Evolutionary conservation across 2,797 vertebrate genomes (phyloP).

Genomic region (Tenualosa ilisha): DNA sequence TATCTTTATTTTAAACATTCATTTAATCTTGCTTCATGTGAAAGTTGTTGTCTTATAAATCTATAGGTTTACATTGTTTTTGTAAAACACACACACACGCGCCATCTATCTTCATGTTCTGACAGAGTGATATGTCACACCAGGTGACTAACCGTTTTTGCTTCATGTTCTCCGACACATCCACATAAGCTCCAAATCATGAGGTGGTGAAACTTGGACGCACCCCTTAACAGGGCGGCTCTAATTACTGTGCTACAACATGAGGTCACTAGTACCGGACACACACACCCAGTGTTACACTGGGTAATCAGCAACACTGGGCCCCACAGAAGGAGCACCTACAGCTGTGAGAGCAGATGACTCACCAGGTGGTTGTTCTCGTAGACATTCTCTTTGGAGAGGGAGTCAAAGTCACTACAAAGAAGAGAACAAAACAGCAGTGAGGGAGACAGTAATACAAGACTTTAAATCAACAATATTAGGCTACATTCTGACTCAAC

Average conservation of each 20-base stretch:
- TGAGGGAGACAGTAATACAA: not conserved
- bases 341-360: conserved; percentile 33
- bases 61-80: not conserved
- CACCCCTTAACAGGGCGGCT: not conserved
- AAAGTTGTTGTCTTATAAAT: not conserved
- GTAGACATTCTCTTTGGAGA: conserved; percentile 94
- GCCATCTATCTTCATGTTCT: not conserved
- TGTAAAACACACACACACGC: not conserved
- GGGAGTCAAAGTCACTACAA: conserved; percentile 88
- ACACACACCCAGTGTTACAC: not conserved
- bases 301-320: conserved; percentile 12
- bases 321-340: not conserved
- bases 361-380: conserved; percentile 97
- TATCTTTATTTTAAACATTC: not conserved
- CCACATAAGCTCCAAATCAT: not conserved
- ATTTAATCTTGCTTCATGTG: not conserved
- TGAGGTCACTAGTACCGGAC: not conserved
- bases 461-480: not conserved
- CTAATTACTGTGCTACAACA: not conserved
- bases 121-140: not conserved
- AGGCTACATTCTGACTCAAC: not conserved
- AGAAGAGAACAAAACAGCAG: not conserved
- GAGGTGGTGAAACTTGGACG: not conserved
- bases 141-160: not conserved
- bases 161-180: not conserved